phyloP scores from a whole-genome alignment of 2,113 vertebrate genomes.

The Sus scrofa region DNA sequence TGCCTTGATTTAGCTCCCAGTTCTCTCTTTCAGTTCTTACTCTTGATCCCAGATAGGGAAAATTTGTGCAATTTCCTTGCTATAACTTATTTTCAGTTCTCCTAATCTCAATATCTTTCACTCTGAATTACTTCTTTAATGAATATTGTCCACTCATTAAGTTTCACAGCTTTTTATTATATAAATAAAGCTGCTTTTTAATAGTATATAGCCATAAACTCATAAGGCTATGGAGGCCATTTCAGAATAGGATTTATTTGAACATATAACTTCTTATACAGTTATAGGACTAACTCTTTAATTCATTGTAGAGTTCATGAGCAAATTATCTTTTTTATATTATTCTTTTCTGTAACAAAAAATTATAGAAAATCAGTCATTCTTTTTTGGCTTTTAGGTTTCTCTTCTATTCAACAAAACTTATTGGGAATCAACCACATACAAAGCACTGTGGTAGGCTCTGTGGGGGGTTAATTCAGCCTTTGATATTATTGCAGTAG shows the following conservation, averaged over 20 bases:
- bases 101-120: neutral
- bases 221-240: neutral
- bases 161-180: constrained; percentile 9
- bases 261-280: neutral
- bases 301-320: neutral
- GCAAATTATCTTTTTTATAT: neutral
- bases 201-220: neutral
- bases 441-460: neutral
- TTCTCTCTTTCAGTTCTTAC: neutral
- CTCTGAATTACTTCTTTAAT: neutral
- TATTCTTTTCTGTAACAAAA: constrained; percentile 9
- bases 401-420: neutral
- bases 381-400: neutral
- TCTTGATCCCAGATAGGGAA: neutral
- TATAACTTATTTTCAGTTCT: neutral
- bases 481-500: constrained; percentile 12
- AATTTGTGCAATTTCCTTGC: neutral
- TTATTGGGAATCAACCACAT: constrained; percentile 22
- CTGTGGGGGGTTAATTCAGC: constrained; percentile 53
- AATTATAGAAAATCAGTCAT: constrained; percentile 15
- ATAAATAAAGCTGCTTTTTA: neutral
- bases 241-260: constrained; percentile 21
- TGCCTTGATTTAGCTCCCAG: neutral
- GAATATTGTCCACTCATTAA: neutral
- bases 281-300: neutral